Conservation (phyloP, 1,140 invertebrate genomes). For the Euborellia annulipes region DNA sequence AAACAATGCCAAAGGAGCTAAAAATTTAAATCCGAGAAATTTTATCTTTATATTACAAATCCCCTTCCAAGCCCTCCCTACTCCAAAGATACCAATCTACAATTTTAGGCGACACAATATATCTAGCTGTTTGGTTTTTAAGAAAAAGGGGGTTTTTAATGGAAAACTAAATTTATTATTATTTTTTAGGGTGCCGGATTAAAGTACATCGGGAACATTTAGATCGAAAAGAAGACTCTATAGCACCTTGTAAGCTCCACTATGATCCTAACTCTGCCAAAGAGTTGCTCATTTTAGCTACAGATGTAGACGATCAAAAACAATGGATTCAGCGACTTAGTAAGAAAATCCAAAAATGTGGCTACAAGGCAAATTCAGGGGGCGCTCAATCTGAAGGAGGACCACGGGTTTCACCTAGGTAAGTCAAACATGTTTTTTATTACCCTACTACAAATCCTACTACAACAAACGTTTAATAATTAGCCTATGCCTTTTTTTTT, state of each 20-base stretch:
- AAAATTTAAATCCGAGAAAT: too few species aligned
- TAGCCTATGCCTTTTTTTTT: too few species aligned
- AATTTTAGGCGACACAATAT: too few species aligned
- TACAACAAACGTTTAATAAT: too few species aligned
- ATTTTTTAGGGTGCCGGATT: slow-evolving; percentile 71
- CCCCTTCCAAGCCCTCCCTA: too few species aligned
- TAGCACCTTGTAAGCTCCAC: slow-evolving; percentile 83
- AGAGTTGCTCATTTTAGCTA: slow-evolving; percentile 76
- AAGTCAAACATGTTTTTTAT: too few species aligned
- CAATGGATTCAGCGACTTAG: slow-evolving; percentile 80
- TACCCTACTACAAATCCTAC: too few species aligned
- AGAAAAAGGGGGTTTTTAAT: too few species aligned
- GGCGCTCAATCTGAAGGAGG: slow-evolving; percentile 29
- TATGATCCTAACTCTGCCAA: slow-evolving; percentile 85
- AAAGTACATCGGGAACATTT: slow-evolving; percentile 95
- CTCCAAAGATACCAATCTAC: too few species aligned
- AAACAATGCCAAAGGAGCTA: too few species aligned
- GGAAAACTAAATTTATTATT: slow-evolving; percentile 9
- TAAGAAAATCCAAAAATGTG: slow-evolving; percentile 85
- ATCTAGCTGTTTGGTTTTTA: too few species aligned
- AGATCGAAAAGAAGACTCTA: slow-evolving; percentile 55
- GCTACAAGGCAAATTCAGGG: slow-evolving; percentile 71
- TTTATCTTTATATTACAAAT: too few species aligned
- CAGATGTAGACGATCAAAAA: slow-evolving; percentile 73
- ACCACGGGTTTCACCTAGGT: slow-evolving; percentile 50